These are phyloP conservation scores for Neoscelio sp. DNA, from an alignment of 2,888 invertebrate genomes.

Conservation along the genomic window DNA sequence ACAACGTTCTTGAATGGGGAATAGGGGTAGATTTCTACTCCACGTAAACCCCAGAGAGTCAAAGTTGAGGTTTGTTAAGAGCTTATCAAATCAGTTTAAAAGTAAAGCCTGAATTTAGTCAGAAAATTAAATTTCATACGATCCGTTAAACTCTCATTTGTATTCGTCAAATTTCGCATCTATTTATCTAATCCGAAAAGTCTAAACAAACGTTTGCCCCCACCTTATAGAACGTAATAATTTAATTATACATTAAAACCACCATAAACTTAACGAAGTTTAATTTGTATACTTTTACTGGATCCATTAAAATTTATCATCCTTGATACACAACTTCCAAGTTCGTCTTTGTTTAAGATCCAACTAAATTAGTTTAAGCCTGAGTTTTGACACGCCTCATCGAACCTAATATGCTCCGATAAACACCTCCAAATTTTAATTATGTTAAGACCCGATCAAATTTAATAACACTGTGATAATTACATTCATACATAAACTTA, in stretches of 20 bases:
- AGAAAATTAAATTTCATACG: conserved; percentile 20
- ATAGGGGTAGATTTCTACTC: conserved; percentile 6
- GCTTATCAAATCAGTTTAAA: conserved; percentile 18
- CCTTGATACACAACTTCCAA: too few species aligned
- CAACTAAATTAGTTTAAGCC: too few species aligned
- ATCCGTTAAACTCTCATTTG: conserved; percentile 23
- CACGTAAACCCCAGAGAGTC: conserved; percentile 9
- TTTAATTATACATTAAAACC: too few species aligned
- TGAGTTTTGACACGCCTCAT: too few species aligned
- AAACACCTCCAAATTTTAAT: too few species aligned
- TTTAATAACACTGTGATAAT: not conserved
- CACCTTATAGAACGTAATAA: not conserved
- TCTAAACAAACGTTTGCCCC: not conserved
- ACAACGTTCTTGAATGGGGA: conserved; percentile 8
- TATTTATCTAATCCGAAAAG: conserved; percentile 5
- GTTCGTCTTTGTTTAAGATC: too few species aligned
- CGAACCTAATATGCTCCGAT: too few species aligned
- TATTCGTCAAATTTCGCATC: conserved; percentile 6
- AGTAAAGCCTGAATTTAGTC: conserved; percentile 13
- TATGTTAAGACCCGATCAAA: not conserved
- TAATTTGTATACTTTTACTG: too few species aligned
- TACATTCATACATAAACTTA: too few species aligned
- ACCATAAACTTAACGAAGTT: too few species aligned
- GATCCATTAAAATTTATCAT: too few species aligned
- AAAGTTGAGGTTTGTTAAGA: conserved; percentile 6